These are phyloP conservation scores for Oscheius onirici DNA, from an alignment of 2,888 invertebrate species.

Conservation along the genomic window DNA sequence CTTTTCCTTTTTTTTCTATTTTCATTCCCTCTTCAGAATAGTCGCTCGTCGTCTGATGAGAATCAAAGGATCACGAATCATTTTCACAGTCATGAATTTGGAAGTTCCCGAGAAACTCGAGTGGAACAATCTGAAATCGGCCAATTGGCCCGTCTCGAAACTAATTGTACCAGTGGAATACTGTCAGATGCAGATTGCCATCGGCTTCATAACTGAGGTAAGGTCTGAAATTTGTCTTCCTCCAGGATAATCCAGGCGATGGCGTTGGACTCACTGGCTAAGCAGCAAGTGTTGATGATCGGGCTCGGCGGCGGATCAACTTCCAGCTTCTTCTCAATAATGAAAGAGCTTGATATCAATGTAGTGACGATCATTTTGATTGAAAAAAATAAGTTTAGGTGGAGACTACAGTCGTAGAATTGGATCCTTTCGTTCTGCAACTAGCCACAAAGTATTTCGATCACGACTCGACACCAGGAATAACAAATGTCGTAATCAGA, in stretches of 20 bases:
- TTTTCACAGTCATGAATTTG: conserved; percentile 18
- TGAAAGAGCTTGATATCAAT: neutral
- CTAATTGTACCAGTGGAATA: conserved; percentile 42
- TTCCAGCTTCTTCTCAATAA: conserved; percentile 11
- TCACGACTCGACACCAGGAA: conserved; percentile 32
- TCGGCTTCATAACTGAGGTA: conserved; percentile 47
- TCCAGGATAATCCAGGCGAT: conserved; percentile 25
- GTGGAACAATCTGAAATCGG: conserved; percentile 39
- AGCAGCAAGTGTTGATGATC: conserved; percentile 19
- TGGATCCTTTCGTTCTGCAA: conserved; percentile 39
- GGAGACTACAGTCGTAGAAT: conserved; percentile 44
- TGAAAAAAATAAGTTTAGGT: conserved; percentile 27
- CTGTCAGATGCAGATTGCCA: conserved; percentile 38
- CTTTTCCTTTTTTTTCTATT: neutral
- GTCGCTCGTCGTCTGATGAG: conserved; percentile 9
- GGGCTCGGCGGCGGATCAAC: conserved; percentile 17
- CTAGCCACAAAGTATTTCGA: conserved; percentile 43
- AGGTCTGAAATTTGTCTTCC: too few species aligned
- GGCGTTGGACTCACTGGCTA: neutral
- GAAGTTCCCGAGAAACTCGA: conserved; percentile 8
- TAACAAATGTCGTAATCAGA: conserved; percentile 31
- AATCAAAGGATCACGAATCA: conserved; percentile 6
- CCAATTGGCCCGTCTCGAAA: conserved; percentile 46
- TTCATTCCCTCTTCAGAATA: neutral
- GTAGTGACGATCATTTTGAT: too few species aligned